Evolutionary conservation across 92 coral and sea anemone species (phyloP), one percentile per base, ranked within the genome.

Genomic region (Nematostella vectensis): DNA sequence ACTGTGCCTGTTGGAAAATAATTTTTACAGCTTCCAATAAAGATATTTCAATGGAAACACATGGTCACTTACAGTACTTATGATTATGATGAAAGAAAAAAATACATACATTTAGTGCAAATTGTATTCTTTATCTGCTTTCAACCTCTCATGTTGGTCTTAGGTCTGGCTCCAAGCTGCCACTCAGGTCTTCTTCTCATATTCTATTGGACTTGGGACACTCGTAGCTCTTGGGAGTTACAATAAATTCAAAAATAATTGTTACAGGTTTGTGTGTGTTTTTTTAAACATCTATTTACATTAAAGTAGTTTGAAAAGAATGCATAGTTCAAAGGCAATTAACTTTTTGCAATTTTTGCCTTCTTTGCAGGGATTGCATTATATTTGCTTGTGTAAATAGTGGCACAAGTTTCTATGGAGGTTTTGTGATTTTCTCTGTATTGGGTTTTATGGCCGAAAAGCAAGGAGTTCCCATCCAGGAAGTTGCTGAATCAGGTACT

Each of bases 131-230:
- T n/a, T n/a, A n/a, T n/a, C n/a, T n/a, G n/a, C n/a, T n/a, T n/a
- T n/a, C n/a, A n/a, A n/a, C n/a, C n/a, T n/a, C n/a, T n/a, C n/a
- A n/a, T n/a, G n/a, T n/a, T n/a, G 15, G 6, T 33, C 42, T 31
- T 25, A 85, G 94, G 94, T 85, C 29, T 85, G 94, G 88, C 63
- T 85, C 39, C 87, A 85, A 68, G 94, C 94, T 21, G 94, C 83
- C 6, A 85, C 94, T 1, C 94, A 85, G 33, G 94, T 85, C 45
- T 85, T 85, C 54, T 85, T 85, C 71, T 85, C 94, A 18, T 80
- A 85, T 44, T 85, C 88, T 4, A 85, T 85, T 48, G 88, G 88
- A 25, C 78, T 85, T 29, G 94, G 94, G 20, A 80, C 94, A n/a
- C 66, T 85, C 4, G 72, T 85, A 52, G 94, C 94, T 28, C 81